These are phyloP conservation scores for Acanthopagrus latus DNA, from an alignment of 2,797 vertebrate species.

Conservation along the genomic window DNA sequence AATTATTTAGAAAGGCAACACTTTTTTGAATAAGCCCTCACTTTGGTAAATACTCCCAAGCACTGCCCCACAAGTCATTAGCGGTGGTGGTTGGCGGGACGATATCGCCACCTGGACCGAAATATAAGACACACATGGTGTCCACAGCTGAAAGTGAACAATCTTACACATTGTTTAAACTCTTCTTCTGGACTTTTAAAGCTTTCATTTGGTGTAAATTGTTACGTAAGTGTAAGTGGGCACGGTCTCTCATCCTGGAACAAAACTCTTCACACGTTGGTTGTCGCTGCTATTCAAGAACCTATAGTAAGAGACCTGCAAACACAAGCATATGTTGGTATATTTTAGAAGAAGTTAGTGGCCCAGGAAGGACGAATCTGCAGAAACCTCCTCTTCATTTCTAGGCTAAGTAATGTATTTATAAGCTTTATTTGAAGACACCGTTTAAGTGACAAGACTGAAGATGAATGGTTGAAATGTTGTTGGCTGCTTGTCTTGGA, in stretches of 20 bases:
- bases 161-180: constrained; percentile 23
- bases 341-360: constrained; percentile 15
- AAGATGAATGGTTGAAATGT: too few relatives aligned
- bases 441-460: too few relatives aligned
- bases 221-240: constrained; percentile 34
- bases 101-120: constrained; percentile 31
- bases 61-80: constrained; percentile 10
- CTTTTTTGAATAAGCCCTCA: constrained; percentile 66
- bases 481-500: not conserved
- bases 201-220: constrained; percentile 7
- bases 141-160: not conserved
- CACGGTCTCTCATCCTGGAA: constrained; percentile 46
- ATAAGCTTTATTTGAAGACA: too few relatives aligned
- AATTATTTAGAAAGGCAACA: constrained; percentile 79
- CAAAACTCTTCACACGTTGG: constrained; percentile 41
- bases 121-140: not conserved
- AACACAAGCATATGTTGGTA: constrained; percentile 18
- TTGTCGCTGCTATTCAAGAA: constrained; percentile 31
- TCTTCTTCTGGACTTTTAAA: constrained; percentile 24
- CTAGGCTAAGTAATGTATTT: too few relatives aligned
- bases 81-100: constrained; percentile 5
- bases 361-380: constrained; percentile 15
- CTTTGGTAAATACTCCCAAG: constrained; percentile 67
- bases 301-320: constrained; percentile 38
- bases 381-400: constrained; percentile 2